Base-by-base conservation (phyloP, 1,140 invertebrate genomes). In the Planococcus citri region DNA sequence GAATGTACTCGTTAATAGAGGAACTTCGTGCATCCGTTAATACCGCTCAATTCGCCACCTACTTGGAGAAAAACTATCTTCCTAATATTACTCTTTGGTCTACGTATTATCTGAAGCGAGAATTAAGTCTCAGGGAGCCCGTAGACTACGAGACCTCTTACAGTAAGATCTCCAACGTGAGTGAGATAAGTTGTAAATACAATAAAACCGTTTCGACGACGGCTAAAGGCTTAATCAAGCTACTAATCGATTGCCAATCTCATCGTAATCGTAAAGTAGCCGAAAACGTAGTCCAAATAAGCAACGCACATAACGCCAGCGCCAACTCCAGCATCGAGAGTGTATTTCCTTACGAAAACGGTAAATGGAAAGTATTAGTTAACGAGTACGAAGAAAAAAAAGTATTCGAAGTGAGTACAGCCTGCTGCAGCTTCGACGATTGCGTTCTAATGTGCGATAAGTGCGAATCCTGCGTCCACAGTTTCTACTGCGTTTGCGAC, bases 151-250 rank as follows among this genome's bases (percentile, higher is more conserved):
- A 72, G 25, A 64, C 27, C 14, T 27, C 70, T 10, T 70, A 57
- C 38, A 70, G 70, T 68, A 64, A 72, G 68, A 33, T 72, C 17
- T 20, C 61, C 68, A 68, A 61, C 25, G 24, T 72, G 29, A 25
- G 69, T 37, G 57, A 72, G 24, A 51, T 33, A 20, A 27, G 67
- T 41, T 61, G 69, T 22, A 68, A 68, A 21, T 70, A 68, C 27
- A 33, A 38, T 21, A 70, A 68, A 33, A 68, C 70, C 6, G 21
- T 72, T 14, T 69, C 41, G 21, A 68, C 37, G 14, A 60, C 69
- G 14, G 68, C 70, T 20, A 69, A 70, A 58, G 69, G 69, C 24
- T 68, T 72, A 25, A 21, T 72, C 17, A 72, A 70, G 51, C 38
- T 70, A 22, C 20, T 72, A 12, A 70, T 51, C 1, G 71, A 72